Base-by-base conservation (phyloP, 2,888 invertebrate species). In the Campaea margaritaria region DNA sequence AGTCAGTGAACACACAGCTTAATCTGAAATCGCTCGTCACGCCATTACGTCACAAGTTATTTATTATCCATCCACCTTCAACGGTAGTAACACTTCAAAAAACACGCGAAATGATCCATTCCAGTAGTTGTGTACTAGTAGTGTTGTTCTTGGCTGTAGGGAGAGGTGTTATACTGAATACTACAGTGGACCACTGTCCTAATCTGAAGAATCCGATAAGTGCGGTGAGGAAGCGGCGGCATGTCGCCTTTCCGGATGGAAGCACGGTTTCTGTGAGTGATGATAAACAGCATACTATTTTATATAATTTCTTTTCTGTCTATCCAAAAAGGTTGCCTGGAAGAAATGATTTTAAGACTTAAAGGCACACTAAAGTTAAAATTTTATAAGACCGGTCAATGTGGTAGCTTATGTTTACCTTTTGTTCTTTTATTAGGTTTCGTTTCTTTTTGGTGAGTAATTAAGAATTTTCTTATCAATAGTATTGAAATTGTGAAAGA, bases 181-280 rank as follows among this genome's bases (percentile, higher is more conserved):
- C 43, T 0, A 47, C 55, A 0, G 34, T 41, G n/a, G 70, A 67
- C 15, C 58, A 72, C 46, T 83, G 81, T 52, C 79, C 79, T 0
- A 82, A 81, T 70, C 59, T 72, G 10, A 82, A 71, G 48, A 73
- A 62, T 34, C 56, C 76, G 0, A 60, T 82, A 21, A 65, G 60
- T 34, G 62, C 68, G 34, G 64, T 80, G 15, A 75, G 82, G 21
- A 83, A 82, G 43, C 68, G 79, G 31, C 71, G 82, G 15, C 78
- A 82, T 68, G 54, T 83, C 14, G 70, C 74, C 0, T 83, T 83
- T 64, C 79, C 80, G 0, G 64, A 77, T 47, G 76, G 76, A 38
- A 78, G 76, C 51, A 65, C 69, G 21, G 67, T 71, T 55, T 64
- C 75, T 13, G 80, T 81, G 53, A 80, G 81, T 39, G 21, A 21